These are phyloP conservation scores for Genyomyrus donnyi DNA, from an alignment of 2,113 vertebrate genomes.

Conservation along the genomic window DNA sequence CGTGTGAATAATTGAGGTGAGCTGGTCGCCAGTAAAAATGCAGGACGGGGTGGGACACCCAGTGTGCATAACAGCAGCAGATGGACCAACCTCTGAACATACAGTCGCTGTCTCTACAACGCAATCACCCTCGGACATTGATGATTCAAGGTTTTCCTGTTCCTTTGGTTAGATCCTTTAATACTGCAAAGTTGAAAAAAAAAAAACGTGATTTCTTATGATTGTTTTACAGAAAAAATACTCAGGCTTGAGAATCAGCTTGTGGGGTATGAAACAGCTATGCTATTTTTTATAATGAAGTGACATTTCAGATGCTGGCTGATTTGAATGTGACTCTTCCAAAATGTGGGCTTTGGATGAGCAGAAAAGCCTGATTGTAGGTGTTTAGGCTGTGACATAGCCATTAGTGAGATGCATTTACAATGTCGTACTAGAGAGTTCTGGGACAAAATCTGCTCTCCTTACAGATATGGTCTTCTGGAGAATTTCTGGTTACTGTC, in stretches of 20 bases:
- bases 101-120: not conserved
- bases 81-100: not conserved
- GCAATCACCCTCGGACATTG: not conserved
- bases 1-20: slow-evolving; percentile 5
- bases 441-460: not conserved
- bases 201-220: not conserved
- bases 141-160: not conserved
- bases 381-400: not conserved
- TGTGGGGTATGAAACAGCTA: not conserved
- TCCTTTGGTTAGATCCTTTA: not conserved
- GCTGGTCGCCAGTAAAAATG: not conserved
- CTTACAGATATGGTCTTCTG: not conserved
- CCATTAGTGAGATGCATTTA: not conserved
- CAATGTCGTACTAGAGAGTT: not conserved
- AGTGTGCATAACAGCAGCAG: not conserved
- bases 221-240: not conserved
- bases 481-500: not conserved
- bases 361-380: not conserved
- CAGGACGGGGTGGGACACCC: not conserved
- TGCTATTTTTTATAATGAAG: not conserved
- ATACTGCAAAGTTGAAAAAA: not conserved
- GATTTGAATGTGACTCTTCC: not conserved
- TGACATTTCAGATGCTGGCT: not conserved
- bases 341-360: not conserved
- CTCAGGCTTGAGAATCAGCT: not conserved